Evolutionary conservation across 1,140 invertebrate species (phyloP).

Genomic region (Cataglyphis hispanica): DNA sequence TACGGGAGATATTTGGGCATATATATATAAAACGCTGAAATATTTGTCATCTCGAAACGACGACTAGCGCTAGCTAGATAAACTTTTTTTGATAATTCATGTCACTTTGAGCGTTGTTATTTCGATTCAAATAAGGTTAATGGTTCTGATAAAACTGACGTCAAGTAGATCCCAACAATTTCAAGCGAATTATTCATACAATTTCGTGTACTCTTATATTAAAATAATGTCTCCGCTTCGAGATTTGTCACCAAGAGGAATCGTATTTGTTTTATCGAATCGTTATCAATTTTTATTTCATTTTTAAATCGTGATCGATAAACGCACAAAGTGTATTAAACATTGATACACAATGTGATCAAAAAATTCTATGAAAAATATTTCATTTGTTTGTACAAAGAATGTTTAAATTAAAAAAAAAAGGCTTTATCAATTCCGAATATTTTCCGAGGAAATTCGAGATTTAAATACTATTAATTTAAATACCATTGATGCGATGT

Average conservation of each 20-base stretch:
- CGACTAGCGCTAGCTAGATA: background rate
- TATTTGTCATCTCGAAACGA: slow-evolving; percentile 9
- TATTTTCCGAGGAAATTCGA: background rate
- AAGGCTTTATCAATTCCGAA: background rate
- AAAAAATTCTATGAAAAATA: background rate
- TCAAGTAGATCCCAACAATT: background rate
- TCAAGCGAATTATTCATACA: background rate
- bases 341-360: background rate
- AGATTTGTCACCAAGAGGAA: background rate
- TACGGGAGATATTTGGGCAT: background rate
- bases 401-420: background rate
- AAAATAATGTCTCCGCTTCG: background rate
- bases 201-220: background rate
- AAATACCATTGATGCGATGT: slow-evolving; percentile 1
- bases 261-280: background rate
- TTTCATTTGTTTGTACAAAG: background rate
- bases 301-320: background rate
- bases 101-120: slow-evolving; percentile 2
- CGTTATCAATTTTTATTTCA: background rate
- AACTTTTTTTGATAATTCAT: slow-evolving; percentile 14
- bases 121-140: slow-evolving; percentile 48
- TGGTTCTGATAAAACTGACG: slow-evolving; percentile 34
- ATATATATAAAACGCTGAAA: background rate
- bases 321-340: background rate
- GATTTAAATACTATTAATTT: slow-evolving; percentile 10